Evolutionary conservation across 2,888 invertebrate species (phyloP), one percentile per base, ranked within the genome.

Genomic region (Dicycla oo): DNA sequence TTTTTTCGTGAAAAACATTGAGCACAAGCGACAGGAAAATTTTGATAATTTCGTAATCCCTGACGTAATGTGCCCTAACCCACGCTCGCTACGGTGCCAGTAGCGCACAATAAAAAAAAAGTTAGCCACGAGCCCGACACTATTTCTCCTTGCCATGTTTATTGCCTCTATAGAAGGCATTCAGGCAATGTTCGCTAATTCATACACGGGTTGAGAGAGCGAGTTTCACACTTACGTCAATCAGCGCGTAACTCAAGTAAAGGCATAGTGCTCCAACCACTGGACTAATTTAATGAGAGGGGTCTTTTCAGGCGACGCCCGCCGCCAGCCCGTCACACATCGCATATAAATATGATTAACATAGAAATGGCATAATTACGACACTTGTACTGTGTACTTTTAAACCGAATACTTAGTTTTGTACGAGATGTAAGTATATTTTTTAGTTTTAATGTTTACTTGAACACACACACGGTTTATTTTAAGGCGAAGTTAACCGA

Each of bases 211-310:
- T 91, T 84, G 90, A 94, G 93, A 92, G 94, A 91, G 94, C 92
- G 88, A 93, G 91, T 94, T 95, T 94, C 94, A 91, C 94, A 95
- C 94, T 94, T 93, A 91, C 91, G 91, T 90, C 89, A 92, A 92
- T 91, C 92, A 91, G 92, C 90, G 93, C 93, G 92, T 93, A 90
- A 92, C 88, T 89, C 89, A 90, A 91, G 93, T 91, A 89, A 90
- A 89, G 87, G 87, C 87, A 94, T 92, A 94, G 94, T 94, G 93
- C 91, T 93, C 92, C 95, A 95, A 92, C 95, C 94, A 92, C 92
- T 92, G 94, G 89, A 93, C 92, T 94, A 95, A 95, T 95, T 95
- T 95, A 95, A 95, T 94, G 95, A 95, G 90, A 94, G 92, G 91
- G 87, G 89, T 90, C 92, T 91, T 93, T 94, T 91, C 91, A 92